Evolutionary conservation across 2,797 vertebrate species (phyloP).

Genomic region (Champsocephalus esox): DNA sequence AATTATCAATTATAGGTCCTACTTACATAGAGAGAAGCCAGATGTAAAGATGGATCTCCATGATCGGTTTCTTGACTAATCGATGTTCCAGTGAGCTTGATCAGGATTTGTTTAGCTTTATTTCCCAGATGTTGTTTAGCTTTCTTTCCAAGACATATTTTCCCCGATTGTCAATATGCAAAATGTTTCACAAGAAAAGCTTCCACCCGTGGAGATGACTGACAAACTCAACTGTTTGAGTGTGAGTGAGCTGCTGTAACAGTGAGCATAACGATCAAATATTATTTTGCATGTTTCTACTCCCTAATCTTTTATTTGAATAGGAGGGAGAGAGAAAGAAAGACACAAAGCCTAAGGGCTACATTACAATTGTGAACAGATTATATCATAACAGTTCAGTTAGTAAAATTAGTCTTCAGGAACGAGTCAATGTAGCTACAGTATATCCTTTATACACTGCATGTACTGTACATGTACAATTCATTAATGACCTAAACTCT

Average conservation of each 20-base stretch:
- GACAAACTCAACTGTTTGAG: not conserved
- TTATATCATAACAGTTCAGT: not conserved
- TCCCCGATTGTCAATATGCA: not conserved
- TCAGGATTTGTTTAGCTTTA: slow-evolving; percentile 3
- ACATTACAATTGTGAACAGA: slow-evolving; percentile 14
- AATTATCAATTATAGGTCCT: not conserved
- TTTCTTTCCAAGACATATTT: slow-evolving; percentile 13
- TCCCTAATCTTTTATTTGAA: slow-evolving; percentile 48
- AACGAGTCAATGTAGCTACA: not conserved
- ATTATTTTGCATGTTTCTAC: slow-evolving; percentile 64
- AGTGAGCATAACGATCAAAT: slow-evolving; percentile 27
- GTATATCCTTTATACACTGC: not conserved
- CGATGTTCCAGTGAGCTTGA: slow-evolving; percentile 1
- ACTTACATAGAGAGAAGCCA: slow-evolving; percentile 74
- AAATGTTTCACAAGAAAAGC: not conserved
- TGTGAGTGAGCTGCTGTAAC: not conserved
- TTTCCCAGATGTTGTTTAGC: not conserved
- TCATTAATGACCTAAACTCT: not conserved
- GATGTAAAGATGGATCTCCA: slow-evolving; percentile 50
- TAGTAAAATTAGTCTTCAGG: slow-evolving; percentile 25
- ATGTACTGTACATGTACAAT: not conserved
- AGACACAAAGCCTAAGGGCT: slow-evolving; percentile 18
- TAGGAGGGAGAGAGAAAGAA: not conserved
- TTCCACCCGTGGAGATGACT: not conserved
- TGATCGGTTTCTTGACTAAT: slow-evolving; percentile 28